A percentile compares a stretch with the other conserved stretches of the same genome.
phyloP scores from a whole-genome alignment of 1,140 invertebrate species.

The Reticulitermes speratus region DNA sequence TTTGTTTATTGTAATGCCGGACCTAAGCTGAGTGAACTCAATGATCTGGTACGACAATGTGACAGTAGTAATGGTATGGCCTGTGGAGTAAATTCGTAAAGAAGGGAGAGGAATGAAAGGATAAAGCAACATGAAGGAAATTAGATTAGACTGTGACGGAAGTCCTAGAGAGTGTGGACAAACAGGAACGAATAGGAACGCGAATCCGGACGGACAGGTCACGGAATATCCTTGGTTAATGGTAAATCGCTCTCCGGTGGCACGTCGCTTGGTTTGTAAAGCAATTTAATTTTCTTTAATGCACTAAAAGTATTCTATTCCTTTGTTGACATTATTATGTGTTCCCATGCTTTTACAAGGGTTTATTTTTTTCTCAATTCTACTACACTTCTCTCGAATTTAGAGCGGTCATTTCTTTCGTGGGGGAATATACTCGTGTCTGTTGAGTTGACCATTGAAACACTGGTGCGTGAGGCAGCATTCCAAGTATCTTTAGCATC shows the following conservation, averaged over 20 bases:
- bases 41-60: neutral
- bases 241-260: no score
- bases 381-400: neutral
- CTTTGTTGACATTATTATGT: neutral
- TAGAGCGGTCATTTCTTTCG: neutral
- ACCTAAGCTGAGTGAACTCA: no score
- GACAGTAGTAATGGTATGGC: neutral
- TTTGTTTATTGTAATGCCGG: no score
- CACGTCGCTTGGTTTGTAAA: neutral
- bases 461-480: neutral
- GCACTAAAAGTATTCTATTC: neutral
- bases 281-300: conserved; percentile 15
- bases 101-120: neutral
- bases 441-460: neutral
- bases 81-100: neutral
- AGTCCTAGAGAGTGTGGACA: neutral
- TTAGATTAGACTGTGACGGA: neutral
- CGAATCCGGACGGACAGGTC: neutral
- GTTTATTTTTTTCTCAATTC: neutral
- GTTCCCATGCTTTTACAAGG: neutral
- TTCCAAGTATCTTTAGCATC: neutral
- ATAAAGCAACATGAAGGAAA: neutral
- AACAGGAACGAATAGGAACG: neutral
- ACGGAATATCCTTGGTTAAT: neutral
- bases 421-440: neutral